Evolutionary conservation across 1,140 invertebrate genomes (phyloP), one percentile per base, ranked within the genome.

Genomic region (Zaprionus kolodkinae): DNA sequence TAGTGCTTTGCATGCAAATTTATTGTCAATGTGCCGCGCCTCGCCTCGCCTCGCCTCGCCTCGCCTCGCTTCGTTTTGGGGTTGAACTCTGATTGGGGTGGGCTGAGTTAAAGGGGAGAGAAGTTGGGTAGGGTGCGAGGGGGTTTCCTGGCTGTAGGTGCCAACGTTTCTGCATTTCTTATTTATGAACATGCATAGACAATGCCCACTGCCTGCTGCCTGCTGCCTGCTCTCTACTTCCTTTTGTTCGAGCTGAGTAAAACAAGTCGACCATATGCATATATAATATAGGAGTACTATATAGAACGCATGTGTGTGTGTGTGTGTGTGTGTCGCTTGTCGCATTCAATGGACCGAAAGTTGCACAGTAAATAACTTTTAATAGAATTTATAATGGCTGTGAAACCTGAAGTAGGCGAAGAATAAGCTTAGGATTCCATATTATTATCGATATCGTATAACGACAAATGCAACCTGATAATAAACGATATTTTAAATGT

Each of bases 161-260:
- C 69, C 85, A 64, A 66, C 80, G 77, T 65, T 59, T 45, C 76
- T 85, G 81, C 85, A 89, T 89, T 90, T 89, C 81, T 85, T 89
- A 89, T 89, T 89, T 89, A 89, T 89, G 85, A 89, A 89, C 86
- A 74, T 85, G 86, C 81, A 89, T 90, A 79, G 85, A 85, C 86
- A 89, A 85, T 90, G 86, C 62, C 80, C 63, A 70, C 11, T 40
- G 66, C 36, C 55, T 27, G 12, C 17, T 21, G 36, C 59, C 50
- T 66, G 48, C 36, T 68, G 27, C 27, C 27, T 6, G 27, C 27
- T 30, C 4, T 30, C 71, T 52, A 9, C 43, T 71, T 75, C 67
- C 71, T 78, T 78, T 72, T 85, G 69, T 81, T 76, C 17, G 9
- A n/a, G 27, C 27, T 30, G 27, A 40, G 38, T 78, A 67, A 30